Evolutionary conservation across 2,113 vertebrate species (phyloP).

Genomic region (Oncorhynchus tshawytscha): DNA sequence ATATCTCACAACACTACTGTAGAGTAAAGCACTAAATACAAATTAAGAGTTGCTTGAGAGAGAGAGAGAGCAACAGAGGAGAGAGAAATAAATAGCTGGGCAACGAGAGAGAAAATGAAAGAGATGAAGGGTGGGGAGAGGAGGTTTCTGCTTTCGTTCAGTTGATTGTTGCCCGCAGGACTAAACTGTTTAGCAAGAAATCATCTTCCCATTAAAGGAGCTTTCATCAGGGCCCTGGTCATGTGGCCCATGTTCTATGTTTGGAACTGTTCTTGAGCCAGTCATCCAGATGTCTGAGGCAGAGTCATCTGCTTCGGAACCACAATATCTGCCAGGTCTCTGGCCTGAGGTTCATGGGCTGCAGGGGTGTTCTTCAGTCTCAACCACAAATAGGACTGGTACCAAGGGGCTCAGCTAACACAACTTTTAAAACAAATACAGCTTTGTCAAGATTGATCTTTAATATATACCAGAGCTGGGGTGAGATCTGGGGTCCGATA

Average conservation of each 20-base stretch:
- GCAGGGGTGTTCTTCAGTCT: constrained; percentile 8
- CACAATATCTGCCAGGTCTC: not conserved
- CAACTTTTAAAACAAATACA: not conserved
- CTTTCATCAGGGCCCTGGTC: constrained; percentile 15
- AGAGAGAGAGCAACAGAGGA: not conserved
- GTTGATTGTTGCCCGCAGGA: constrained; percentile 27
- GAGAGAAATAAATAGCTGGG: no score
- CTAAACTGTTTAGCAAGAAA: constrained; percentile 6
- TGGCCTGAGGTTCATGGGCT: constrained; percentile 1
- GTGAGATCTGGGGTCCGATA: not conserved
- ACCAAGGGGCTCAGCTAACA: not conserved
- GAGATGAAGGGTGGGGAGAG: not conserved
- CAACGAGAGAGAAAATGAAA: not conserved
- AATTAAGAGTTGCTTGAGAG: not conserved
- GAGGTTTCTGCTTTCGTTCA: not conserved
- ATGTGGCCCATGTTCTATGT: constrained; percentile 41
- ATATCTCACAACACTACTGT: not conserved
- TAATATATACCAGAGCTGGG: not conserved
- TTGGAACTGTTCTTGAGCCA: constrained; percentile 12
- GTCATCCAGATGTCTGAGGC: constrained; percentile 14
- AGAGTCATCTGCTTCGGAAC: constrained; percentile 2
- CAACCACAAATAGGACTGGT: constrained; percentile 16
- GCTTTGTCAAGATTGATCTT: not conserved
- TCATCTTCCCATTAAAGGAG: constrained; percentile 21
- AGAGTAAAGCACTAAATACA: not conserved